Percentiles rank a stretch among this genome's conserved stretches.
Conservation (phyloP, 2,797 vertebrate species). For the Leontocebus nigricollis region DNA sequence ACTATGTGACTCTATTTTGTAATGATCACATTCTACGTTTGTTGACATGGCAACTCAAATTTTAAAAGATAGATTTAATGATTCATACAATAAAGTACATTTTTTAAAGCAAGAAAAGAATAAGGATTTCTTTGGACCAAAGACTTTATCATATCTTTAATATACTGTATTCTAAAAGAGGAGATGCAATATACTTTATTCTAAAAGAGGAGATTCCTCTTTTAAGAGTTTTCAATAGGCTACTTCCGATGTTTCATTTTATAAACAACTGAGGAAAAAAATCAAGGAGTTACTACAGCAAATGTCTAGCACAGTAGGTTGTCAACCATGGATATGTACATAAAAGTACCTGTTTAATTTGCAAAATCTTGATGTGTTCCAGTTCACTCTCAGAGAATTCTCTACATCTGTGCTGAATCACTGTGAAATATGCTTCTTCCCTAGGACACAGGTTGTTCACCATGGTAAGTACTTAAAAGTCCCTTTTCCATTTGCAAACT, state of each 20-base stretch:
- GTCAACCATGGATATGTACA: not conserved
- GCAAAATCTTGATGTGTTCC: not conserved
- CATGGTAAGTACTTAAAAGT: not conserved
- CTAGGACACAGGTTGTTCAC: not conserved
- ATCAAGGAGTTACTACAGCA: not conserved
- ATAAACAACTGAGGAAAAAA: not conserved
- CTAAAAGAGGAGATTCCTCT: not conserved
- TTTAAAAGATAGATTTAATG: not conserved
- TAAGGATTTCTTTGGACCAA: not conserved
- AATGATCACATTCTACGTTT: not conserved
- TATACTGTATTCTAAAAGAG: not conserved
- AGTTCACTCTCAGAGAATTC: not conserved
- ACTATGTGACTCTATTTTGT: not conserved
- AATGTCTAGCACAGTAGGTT: not conserved
- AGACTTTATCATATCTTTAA: not conserved
- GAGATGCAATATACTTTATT: not conserved
- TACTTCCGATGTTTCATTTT: slow-evolving; percentile 19
- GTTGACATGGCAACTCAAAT: not conserved
- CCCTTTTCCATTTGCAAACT: not conserved
- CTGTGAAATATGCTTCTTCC: not conserved
- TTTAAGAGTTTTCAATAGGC: not conserved
- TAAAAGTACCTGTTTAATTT: not conserved
- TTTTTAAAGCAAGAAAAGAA: slow-evolving; percentile 22
- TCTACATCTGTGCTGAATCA: not conserved
- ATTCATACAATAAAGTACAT: not conserved